Conservation (phyloP, 1,140 invertebrate genomes). For the Campoletis sonorensis region DNA sequence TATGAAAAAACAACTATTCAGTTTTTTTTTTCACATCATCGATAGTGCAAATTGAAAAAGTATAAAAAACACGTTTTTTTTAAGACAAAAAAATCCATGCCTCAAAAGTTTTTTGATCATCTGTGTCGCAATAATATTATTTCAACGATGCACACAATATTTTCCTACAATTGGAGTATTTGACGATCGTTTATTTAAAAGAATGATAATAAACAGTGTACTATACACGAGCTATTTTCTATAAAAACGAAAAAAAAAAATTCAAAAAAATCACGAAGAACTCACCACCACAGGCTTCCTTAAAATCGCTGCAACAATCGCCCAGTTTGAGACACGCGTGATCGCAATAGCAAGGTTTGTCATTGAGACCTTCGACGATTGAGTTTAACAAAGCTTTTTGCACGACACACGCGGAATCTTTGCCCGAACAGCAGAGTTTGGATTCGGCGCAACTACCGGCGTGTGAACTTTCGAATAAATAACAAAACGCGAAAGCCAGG, state of each 20-base stretch:
- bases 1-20: too few relatives aligned
- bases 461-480: conserved; percentile 29
- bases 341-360: conserved; percentile 90
- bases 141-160: too few relatives aligned
- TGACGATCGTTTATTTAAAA: not conserved
- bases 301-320: conserved; percentile 88
- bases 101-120: too few relatives aligned
- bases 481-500: conserved; percentile 34
- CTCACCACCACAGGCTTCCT: conserved; percentile 88
- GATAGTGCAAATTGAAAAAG: too few relatives aligned
- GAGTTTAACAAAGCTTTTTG: conserved; percentile 86
- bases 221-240: too few relatives aligned
- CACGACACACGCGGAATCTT: conserved; percentile 89
- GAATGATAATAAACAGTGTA: too few relatives aligned
- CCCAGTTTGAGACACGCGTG: conserved; percentile 88
- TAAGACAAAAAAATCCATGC: too few relatives aligned
- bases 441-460: conserved; percentile 82
- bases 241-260: conserved; percentile 37
- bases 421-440: conserved; percentile 84
- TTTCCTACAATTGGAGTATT: not conserved
- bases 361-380: conserved; percentile 86
- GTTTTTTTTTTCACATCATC: too few relatives aligned
- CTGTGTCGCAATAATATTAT: too few relatives aligned
- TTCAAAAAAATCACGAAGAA: conserved; percentile 18
- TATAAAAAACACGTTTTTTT: too few relatives aligned